Evolutionary conservation across 2,888 invertebrate genomes (phyloP), one percentile per base, ranked within the genome.

Genomic region (Nomada ferruginata): DNA sequence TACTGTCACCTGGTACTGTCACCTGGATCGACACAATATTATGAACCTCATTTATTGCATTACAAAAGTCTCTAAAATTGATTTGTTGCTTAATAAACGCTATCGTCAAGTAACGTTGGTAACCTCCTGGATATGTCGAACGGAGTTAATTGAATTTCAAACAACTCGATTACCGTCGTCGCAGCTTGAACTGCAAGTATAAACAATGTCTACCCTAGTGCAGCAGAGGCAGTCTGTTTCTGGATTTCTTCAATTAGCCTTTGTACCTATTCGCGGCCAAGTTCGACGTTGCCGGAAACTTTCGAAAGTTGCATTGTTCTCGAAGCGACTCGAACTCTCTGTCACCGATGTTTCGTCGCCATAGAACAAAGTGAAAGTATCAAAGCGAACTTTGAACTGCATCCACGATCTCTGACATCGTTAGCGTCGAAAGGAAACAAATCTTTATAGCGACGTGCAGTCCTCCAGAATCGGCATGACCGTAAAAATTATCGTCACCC

Each of bases 91-190:
- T 15, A 7, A 26, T 15, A 36, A 47, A 47, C 13, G 44, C 11
- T 10, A 2, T 20, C 18, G 36, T 57, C 47, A 29, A 66, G 65
- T n/a, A 20, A 13, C 7, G n/a, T 26, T 2, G 36, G 11, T 53
- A 26, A n/a, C 65, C 47, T 69, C 26, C 18, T 53, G 26, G 53
- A 68, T 47, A 44, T 63, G 59, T 55, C 59, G 57, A 26, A 20
- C 29, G 29, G 47, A 53, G 63, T 72, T 81, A 72, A 64, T 71
- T 68, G 81, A 76, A 69, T 80, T 50, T 50, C 63, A 63, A 71
- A 71, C 84, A 87, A 87, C 76, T 82, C 85, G 80, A 85, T 87
- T 87, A 76, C 71, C 75, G 57, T 69, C 65, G 64, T 59, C 76
- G 66, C 78, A 70, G 74, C 76, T 75, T 72, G 76, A 83, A 85